A percentile compares a stretch with the other conserved stretches of the same genome.
Conservation (phyloP, 1,140 invertebrate genomes). For the Aphis gossypii region DNA sequence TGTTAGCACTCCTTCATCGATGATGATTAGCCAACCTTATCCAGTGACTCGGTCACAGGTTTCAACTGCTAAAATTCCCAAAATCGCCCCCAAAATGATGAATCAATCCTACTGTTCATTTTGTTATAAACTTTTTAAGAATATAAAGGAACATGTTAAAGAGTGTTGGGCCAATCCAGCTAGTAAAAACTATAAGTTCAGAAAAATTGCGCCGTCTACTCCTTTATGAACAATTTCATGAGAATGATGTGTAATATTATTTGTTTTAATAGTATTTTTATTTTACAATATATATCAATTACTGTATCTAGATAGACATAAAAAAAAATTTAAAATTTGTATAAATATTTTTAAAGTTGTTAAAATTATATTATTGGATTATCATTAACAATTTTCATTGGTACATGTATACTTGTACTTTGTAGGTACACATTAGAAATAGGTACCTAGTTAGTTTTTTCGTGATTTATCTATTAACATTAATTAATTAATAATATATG, state of each 20-base stretch:
- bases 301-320: not conserved
- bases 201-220: conserved; percentile 47
- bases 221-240: not conserved
- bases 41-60: not conserved
- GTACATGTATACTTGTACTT: not conserved
- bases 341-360: not conserved
- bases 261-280: not conserved
- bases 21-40: conserved; percentile 34
- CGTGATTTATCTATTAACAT: not conserved
- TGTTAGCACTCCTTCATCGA: not conserved
- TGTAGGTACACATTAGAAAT: not conserved
- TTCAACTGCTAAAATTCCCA: not conserved
- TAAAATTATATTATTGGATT: not conserved
- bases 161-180: conserved; percentile 36
- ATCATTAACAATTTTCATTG: not conserved
- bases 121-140: conserved; percentile 24
- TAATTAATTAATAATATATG: not conserved
- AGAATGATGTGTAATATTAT: not conserved
- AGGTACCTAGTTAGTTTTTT: not conserved
- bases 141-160: conserved; percentile 29
- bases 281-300: not conserved
- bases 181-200: conserved; percentile 45
- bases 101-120: conserved; percentile 22
- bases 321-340: not conserved
- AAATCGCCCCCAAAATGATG: not conserved